phyloP scores from a whole-genome alignment of 1,140 invertebrate species.

The Elysia chlorotica region DNA sequence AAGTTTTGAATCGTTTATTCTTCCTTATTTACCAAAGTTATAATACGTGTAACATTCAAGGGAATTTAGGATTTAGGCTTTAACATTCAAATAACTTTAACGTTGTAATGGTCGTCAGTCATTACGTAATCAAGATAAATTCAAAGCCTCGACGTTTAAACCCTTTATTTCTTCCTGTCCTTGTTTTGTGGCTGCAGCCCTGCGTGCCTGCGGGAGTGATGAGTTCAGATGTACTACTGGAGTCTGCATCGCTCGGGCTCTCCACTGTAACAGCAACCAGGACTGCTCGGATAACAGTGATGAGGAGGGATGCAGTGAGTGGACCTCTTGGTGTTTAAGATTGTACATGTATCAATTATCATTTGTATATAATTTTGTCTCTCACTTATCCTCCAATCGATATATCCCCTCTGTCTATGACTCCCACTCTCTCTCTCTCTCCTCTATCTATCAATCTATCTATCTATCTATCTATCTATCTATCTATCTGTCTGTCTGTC shows the following conservation, averaged over 20 bases:
- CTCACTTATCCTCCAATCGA: too few relatives aligned
- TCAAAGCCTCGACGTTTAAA: background rate
- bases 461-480: background rate
- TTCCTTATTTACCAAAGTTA: too few relatives aligned
- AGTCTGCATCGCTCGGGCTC: constrained; percentile 43
- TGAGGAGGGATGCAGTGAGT: constrained; percentile 51
- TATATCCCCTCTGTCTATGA: too few relatives aligned
- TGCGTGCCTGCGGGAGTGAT: constrained; percentile 29
- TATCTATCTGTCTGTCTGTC: background rate
- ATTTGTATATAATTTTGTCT: too few relatives aligned
- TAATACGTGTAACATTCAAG: too few relatives aligned
- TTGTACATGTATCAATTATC: background rate
- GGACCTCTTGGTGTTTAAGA: background rate
- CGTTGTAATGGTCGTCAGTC: background rate
- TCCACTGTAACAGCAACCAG: constrained; percentile 48
- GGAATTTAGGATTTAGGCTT: too few relatives aligned
- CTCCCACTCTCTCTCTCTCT: too few relatives aligned
- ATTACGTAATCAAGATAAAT: background rate
- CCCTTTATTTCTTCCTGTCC: background rate
- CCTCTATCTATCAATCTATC: too few relatives aligned
- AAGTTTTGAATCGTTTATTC: too few relatives aligned
- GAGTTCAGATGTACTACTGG: constrained; percentile 55
- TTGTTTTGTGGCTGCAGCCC: constrained; percentile 17
- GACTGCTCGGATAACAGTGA: constrained; percentile 56
- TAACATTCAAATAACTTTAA: too few relatives aligned